Conservation (phyloP, 2,888 invertebrate species). For the Cerastis leucographa region DNA sequence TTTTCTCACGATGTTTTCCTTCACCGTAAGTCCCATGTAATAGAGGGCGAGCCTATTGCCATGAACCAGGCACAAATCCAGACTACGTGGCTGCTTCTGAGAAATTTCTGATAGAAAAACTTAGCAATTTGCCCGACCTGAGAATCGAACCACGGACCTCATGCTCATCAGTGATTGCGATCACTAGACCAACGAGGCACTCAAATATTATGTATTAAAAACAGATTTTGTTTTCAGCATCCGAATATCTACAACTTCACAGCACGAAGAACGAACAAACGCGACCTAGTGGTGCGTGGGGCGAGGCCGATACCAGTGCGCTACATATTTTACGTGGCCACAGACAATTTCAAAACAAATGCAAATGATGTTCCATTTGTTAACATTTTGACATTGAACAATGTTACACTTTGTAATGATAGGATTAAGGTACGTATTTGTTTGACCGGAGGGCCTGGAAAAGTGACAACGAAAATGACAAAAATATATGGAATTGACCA, state of each 20-base stretch:
- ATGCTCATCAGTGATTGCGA: no score
- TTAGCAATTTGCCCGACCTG: no score
- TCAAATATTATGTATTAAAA: neutral
- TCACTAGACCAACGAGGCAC: no score
- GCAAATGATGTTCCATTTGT: constrained; percentile 76
- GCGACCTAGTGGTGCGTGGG: constrained; percentile 74
- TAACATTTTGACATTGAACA: constrained; percentile 76
- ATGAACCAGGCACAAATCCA: no score
- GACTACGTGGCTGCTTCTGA: no score
- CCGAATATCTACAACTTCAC: constrained; percentile 69
- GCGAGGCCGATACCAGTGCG: constrained; percentile 69
- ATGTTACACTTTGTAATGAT: constrained; percentile 80
- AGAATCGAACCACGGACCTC: no score
- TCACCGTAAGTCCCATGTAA: no score
- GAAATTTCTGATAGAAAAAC: no score
- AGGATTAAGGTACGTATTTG: constrained; percentile 77
- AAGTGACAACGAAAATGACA: neutral
- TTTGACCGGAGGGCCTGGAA: neutral
- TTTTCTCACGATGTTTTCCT: no score
- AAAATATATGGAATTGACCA: neutral
- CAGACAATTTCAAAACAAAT: constrained; percentile 64
- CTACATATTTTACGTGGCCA: constrained; percentile 76
- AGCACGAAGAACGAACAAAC: constrained; percentile 68
- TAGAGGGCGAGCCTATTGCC: no score
- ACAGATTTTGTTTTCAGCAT: constrained; percentile 69